Conservation (phyloP, 2,797 vertebrate species). For the Neosalanx taihuensis region DNA sequence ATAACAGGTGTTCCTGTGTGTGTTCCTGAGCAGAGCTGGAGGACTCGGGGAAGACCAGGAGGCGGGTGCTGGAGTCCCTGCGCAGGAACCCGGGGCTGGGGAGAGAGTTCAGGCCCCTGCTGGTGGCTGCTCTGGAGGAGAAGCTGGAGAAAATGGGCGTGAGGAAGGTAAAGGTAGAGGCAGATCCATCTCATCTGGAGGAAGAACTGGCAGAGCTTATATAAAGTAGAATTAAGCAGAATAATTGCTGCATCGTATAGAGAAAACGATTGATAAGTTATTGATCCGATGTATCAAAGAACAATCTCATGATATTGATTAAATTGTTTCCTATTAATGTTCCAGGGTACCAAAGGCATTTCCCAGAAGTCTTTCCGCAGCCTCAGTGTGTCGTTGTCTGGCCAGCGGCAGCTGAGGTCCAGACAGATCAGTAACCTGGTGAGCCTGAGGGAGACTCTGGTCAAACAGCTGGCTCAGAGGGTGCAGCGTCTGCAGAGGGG, state of each 20-base stretch:
- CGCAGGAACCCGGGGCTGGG: constrained; percentile 50
- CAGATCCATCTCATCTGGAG: too few species aligned
- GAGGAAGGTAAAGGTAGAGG: constrained; percentile 36
- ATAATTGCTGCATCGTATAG: neutral
- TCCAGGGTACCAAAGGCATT: constrained; percentile 63
- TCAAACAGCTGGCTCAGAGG: constrained; percentile 39
- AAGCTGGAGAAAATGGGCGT: constrained; percentile 66
- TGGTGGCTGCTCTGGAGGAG: constrained; percentile 65
- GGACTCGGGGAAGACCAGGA: constrained; percentile 14
- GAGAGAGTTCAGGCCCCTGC: constrained; percentile 52
- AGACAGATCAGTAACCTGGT: constrained; percentile 51
- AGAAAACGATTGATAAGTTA: neutral
- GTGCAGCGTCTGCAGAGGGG: constrained; percentile 37
- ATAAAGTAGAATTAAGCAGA: neutral
- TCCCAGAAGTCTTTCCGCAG: constrained; percentile 46
- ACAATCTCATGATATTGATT: neutral
- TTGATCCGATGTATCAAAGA: neutral
- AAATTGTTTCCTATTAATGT: neutral
- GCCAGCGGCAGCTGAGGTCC: constrained; percentile 56
- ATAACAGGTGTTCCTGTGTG: constrained; percentile 7
- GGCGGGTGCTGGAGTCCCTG: constrained; percentile 44
- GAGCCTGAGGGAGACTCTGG: constrained; percentile 47
- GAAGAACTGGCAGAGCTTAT: too few species aligned
- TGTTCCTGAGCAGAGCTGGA: constrained; percentile 47
- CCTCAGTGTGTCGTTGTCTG: constrained; percentile 48